Evolutionary conservation across 2,113 vertebrate species (phyloP), one percentile per base, ranked within the genome.

Genomic region (Anarrhichthys ocellatus): DNA sequence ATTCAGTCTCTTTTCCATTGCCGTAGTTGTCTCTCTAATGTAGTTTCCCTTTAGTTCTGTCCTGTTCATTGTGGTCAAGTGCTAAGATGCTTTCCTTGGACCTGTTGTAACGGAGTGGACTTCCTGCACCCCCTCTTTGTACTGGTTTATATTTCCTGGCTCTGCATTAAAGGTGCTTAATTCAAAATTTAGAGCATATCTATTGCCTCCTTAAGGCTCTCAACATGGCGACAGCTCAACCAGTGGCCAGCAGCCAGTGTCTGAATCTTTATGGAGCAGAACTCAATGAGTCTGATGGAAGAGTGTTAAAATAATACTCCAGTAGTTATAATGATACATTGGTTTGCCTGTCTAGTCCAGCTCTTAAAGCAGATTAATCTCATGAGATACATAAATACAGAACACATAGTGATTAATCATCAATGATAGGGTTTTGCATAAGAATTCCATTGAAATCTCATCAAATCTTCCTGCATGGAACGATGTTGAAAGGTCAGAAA

Each of bases 361-460:
- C 4, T 7, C 9, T n/a, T 63, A 17, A 27, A 71, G 9, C n/a
- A 80, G 36, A 38, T 36, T 46, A 27, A 50, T 78, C 5, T 20
- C 42, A 63, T 42, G 8, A 52, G 10, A 82, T 42, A 24, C 9
- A 44, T 17, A 70, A 24, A 64, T 64, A 2, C 38, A 67, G 13
- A 44, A 72, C 67, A 78, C 34, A 32, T 58, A 66, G 29, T 59
- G 48, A 65, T 44, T 64, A 46, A 58, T 65, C 59, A 71, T 22
- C 40, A 65, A 44, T 42, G 7, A n/a, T 9, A 54, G 5, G 9
- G 46, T 46, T 76, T 69, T 9, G 10, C 29, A 32, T 18, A 9
- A 15, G 6, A 50, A 62, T 62, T 50, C 11, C 3, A 50, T 48
- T 66, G 11, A 38, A 38, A 52, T 67, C 7, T 67, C 52, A 68